Evolutionary conservation across 1,140 invertebrate genomes (phyloP).

Genomic region (Zaprionus kolodkinae): DNA sequence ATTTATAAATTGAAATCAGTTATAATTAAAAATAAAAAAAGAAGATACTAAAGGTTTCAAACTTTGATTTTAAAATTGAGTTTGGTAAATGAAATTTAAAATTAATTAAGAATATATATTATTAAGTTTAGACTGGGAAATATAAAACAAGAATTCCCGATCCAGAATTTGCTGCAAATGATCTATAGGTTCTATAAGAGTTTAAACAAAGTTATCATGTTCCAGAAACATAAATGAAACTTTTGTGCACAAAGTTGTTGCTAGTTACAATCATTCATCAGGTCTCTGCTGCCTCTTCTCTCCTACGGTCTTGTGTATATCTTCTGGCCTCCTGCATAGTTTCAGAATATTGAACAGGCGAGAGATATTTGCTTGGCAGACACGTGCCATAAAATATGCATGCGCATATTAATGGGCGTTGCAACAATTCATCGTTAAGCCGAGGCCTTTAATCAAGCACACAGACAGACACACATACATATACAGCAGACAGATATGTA

Average conservation of each 20-base stretch:
- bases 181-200: background rate
- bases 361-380: conserved; percentile 30
- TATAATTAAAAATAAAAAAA: no score
- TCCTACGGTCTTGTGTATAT: background rate
- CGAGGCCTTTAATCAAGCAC: conserved; percentile 46
- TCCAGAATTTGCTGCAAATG: no score
- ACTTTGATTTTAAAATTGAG: no score
- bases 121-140: no score
- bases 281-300: background rate
- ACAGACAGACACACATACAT: conserved; percentile 14
- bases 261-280: conserved; percentile 2
- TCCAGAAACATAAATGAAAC: background rate
- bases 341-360: conserved; percentile 26
- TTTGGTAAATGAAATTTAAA: no score
- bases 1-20: no score
- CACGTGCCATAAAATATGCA: conserved; percentile 52
- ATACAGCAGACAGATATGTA: conserved; percentile 3
- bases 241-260: conserved; percentile 1
- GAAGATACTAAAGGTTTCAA: no score
- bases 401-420: conserved; percentile 44
- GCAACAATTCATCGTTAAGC: conserved; percentile 55
- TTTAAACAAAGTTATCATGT: background rate
- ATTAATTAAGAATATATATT: no score
- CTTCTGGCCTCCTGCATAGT: conserved; percentile 7
- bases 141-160: no score